Base-by-base conservation (phyloP, 2,888 invertebrate species). In the Leptogaster cylindrica region DNA sequence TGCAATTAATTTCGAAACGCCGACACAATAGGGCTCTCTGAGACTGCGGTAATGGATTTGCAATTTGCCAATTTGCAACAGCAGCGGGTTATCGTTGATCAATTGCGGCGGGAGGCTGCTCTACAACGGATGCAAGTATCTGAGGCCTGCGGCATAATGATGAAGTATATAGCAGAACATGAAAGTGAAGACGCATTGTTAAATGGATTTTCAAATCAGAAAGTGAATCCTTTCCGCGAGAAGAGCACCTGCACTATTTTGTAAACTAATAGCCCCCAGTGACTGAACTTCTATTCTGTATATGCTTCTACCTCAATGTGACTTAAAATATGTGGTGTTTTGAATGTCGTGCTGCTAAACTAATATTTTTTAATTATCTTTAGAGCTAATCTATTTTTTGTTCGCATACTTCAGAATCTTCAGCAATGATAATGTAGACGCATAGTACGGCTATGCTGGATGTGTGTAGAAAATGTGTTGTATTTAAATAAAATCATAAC, bases 41-140 rank as follows among this genome's bases (percentile, higher is more conserved):
- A 91, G 82, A 91, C 91, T 78, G 91, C 91, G 84, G 89, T 92
- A 84, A 90, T 93, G 89, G 92, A 92, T 85, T 91, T 93, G 88
- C 92, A 93, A 89, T 92, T 94, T 85, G 91, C 93, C 75, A 93
- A 90, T 82, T 85, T 96, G 77, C 95, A 95, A 82, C 95, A 96
- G 84, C 96, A 96, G 84, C 79, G 81, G 48, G 89, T 91, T 82
- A 88, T 95, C 73, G 95, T 95, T 68, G 95, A 96, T 79, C 97
- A 97, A 83, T 85, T 97, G 72, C 87, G 95, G 71, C 87, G 95
- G 63, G 97, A 97, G 82, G 95, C 94, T 61, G 89, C 91, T 44
- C 87, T 96, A 67, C 92, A 90, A 77, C 87, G 96, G 67, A 88
- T 95, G 75, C 89, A 89, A 46, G 90, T 92, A 20, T 94, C 95